Conservation (phyloP, 2,888 invertebrate genomes). For the Ectemnius lituratus region DNA sequence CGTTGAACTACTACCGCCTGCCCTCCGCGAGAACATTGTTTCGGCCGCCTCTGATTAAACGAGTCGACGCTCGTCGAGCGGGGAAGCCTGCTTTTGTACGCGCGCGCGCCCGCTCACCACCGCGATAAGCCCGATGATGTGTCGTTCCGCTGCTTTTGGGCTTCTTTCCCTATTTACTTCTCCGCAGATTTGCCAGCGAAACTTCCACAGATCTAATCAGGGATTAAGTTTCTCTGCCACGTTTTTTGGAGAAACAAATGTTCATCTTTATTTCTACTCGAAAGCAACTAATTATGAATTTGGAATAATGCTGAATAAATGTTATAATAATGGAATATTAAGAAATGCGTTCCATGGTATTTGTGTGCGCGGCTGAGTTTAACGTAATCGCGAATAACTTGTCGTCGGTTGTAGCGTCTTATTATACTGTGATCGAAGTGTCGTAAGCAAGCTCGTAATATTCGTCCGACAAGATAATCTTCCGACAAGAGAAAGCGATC, state of each 20-base stretch:
- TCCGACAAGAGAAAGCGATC: conserved; percentile 21
- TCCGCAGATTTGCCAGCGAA: too few species aligned
- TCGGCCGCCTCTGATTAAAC: conserved; percentile 67
- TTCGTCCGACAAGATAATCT: conserved; percentile 71
- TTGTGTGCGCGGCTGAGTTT: not conserved
- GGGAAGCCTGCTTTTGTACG: conserved; percentile 18
- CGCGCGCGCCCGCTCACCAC: conserved; percentile 13
- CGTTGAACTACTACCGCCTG: conserved; percentile 66
- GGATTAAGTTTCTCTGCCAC: conserved; percentile 5
- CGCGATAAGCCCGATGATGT: conserved; percentile 19
- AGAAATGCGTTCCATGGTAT: too few species aligned
- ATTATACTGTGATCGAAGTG: conserved; percentile 40
- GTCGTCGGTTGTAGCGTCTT: conserved; percentile 9
- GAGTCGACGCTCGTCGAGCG: conserved; percentile 38
- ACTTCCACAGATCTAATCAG: not conserved
- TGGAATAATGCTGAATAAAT: too few species aligned
- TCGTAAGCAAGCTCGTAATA: conserved; percentile 59
- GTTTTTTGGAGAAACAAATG: not conserved
- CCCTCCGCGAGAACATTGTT: conserved; percentile 61
- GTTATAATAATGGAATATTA: too few species aligned
- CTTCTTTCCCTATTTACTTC: too few species aligned
- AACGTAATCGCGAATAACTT: not conserved
- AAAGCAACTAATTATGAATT: too few species aligned
- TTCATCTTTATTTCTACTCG: not conserved
- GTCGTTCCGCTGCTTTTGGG: not conserved